Percentiles rank a stretch among this genome's conserved stretches.
Conservation (phyloP, 2,888 invertebrate genomes). For the Melinopterus prodromus region DNA sequence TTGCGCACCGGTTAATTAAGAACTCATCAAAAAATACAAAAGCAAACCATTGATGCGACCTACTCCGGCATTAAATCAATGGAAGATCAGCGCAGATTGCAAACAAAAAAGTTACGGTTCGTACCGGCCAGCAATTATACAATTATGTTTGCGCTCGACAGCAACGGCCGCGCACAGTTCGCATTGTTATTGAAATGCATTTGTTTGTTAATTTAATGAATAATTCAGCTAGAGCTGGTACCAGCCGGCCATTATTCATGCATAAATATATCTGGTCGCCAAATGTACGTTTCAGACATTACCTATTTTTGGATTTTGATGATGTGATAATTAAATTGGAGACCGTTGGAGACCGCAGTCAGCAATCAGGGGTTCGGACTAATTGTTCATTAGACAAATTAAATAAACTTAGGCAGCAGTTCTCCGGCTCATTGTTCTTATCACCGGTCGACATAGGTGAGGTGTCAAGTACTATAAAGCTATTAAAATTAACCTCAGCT, state of each 20-base stretch:
- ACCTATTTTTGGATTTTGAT: not conserved
- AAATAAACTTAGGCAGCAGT: too few relatives aligned
- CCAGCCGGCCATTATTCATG: too few relatives aligned
- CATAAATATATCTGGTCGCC: not conserved
- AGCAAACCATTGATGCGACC: not conserved
- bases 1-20: not conserved
- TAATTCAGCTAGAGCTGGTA: not conserved
- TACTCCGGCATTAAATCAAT: not conserved
- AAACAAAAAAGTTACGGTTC: not conserved
- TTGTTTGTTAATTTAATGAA: not conserved
- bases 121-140: not conserved
- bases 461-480: too few relatives aligned
- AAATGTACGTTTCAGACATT: too few relatives aligned
- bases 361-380: too few relatives aligned
- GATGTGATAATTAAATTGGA: too few relatives aligned
- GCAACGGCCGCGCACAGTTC: not conserved
- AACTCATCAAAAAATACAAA: not conserved
- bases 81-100: not conserved
- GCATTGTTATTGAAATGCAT: not conserved
- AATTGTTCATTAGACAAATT: too few relatives aligned
- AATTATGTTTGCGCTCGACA: not conserved
- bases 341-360: too few relatives aligned
- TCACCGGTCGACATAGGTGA: too few relatives aligned
- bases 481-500: too few relatives aligned
- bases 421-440: too few relatives aligned